Evolutionary conservation across 2,888 invertebrate genomes (phyloP), one percentile per base, ranked within the genome.

Genomic region (Sthenelais limicola): DNA sequence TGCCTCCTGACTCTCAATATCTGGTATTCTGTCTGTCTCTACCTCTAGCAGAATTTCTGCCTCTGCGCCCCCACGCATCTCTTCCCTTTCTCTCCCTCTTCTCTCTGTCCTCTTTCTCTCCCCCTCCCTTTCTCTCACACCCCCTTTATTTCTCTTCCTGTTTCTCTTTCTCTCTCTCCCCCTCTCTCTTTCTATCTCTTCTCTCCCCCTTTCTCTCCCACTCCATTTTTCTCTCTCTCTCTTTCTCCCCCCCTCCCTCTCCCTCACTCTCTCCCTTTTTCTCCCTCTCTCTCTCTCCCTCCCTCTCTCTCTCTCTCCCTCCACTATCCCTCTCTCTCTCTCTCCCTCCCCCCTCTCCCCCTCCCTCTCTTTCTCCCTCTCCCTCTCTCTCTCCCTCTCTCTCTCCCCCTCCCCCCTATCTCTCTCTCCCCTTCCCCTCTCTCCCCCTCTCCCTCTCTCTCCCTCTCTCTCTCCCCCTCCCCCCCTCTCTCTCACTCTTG

Each of bases 331-430:
- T 43, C n/a, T 43, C 47, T n/a, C n/a, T n/a, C n/a, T n/a, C 47
- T n/a, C n/a, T 43, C n/a, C 47, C n/a, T 43, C n/a, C n/a, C 47
- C 47, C n/a, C 47, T 43, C 47, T n/a, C 47, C n/a, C n/a, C 47
- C 47, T 43, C n/a, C n/a, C n/a, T n/a, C 47, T 43, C 47, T 43
- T n/a, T n/a, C 47, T 43, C n/a, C n/a, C 47, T 43, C n/a, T 43
- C n/a, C 47, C 47, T 43, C 47, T 43, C n/a, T n/a, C 47, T 43
- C n/a, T 43, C 47, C n/a, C n/a, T 43, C n/a, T n/a, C 47, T 43
- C 47, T 43, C 47, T n/a, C 47, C n/a, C n/a, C n/a, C 47, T 43
- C n/a, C n/a, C n/a, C n/a, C n/a, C n/a, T n/a, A n/a, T n/a, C n/a
- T n/a, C n/a, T n/a, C n/a, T n/a, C n/a, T n/a, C n/a, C n/a, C 47